phyloP scores from a whole-genome alignment of 1,140 invertebrate genomes.

The Cylas formicarius region DNA sequence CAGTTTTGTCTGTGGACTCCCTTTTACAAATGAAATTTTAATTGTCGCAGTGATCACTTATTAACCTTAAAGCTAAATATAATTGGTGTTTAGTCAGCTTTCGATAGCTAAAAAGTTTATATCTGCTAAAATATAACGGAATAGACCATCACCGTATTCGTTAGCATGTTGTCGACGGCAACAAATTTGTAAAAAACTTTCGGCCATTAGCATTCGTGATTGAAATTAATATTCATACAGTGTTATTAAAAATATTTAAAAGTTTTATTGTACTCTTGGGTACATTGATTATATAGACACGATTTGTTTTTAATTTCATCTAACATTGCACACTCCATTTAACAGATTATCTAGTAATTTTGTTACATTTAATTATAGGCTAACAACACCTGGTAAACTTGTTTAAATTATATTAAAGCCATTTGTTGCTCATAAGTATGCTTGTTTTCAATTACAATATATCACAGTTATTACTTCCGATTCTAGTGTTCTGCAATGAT shows the following conservation, averaged over 20 bases:
- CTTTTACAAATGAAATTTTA: no score
- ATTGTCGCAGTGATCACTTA: no score
- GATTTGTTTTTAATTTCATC: background rate
- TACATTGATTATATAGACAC: background rate
- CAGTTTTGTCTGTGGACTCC: no score
- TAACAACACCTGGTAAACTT: no score
- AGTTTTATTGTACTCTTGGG: constrained; percentile 1
- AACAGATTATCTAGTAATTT: constrained; percentile 4
- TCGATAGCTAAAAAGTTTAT: background rate
- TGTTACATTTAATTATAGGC: no score
- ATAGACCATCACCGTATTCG: background rate
- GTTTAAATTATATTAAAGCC: no score
- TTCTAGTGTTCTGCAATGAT: constrained; percentile 1
- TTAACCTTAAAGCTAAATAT: no score
- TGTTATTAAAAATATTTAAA: background rate
- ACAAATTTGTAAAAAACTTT: background rate
- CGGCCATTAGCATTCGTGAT: background rate
- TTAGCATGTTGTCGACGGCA: background rate
- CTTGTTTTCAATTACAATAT: constrained; percentile 2
- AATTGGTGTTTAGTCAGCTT: no score
- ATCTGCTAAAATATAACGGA: background rate
- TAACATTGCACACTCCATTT: background rate
- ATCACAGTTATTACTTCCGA: constrained; percentile 6
- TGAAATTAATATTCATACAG: background rate
- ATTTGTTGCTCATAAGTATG: no score